Base-by-base conservation (phyloP, 2,888 invertebrate species). In the Epiblema foenella region DNA sequence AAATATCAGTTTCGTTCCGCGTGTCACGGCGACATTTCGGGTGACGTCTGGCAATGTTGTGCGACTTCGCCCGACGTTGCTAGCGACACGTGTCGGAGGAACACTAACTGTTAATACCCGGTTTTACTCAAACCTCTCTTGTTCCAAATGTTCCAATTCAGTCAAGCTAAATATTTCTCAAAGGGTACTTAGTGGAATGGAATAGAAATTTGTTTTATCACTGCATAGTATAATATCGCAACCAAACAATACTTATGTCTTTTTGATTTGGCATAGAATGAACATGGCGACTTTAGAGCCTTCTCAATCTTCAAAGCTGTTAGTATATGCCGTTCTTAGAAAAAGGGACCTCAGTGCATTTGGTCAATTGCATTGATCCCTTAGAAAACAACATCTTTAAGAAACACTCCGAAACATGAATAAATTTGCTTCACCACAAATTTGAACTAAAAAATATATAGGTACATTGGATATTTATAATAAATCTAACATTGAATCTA, bases 401-500 rank as follows among this genome's bases (percentile, higher is more conserved):
- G 3, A 39, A 2, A 4, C 3, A 4, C 11, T 39, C 12, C 39
- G 10, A 39, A 24, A 46, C 37, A 24, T 20, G n/a, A 29, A 15
- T 60, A 10, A 20, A 39, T 8, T n/a, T 29, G 7, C 20, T 15
- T 59, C 18, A 39, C 8, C 39, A 20, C 42, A 20, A 59, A 63
- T 52, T 37, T 4, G 4, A 52, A 52, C 18, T 20, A 52, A 39
- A 39, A 52, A 62, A 51, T 18, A 64, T 20, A 52, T 18, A 18
- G 9, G 7, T n/a, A 17, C 10, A 63, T 15, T 59, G 46, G 49
- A 9, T 17, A 49, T 33, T 58, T 57, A 64, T 12, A 33, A 57
- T 67, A 57, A n/a, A 58, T 24, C 72, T 72, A 72, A 68, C 63
- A 59, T 58, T 63, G 69, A 72, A 75, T 68, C 71, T 68, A 73